Evolutionary conservation across 92 coral and sea anemone genomes (phyloP), one percentile per base, ranked within the genome.

Genomic region (Palythoa heliodiscus): DNA sequence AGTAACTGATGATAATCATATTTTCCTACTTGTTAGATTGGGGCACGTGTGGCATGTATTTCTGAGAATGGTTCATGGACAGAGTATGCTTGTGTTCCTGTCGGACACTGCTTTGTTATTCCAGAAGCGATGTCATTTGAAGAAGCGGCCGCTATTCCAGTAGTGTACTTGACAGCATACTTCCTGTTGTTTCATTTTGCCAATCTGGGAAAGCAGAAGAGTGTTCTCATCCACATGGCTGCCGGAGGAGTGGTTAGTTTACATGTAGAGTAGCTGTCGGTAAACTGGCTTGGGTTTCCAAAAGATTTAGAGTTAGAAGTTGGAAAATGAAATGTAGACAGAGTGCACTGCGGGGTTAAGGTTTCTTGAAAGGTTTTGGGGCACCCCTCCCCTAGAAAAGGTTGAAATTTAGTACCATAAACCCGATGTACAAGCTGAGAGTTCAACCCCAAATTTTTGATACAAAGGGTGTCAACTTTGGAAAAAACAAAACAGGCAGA

Each of bases 181-280:
- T 86, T 92, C 37, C 88, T 96, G 93, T 89, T 96, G 71, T 96
- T 96, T 70, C 91, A 94, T 73, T 77, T 89, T 73, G 96, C 92
- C 7, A 90, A 93, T 76, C 76, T 96, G 71, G 89, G 90, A 22
- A 87, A 73, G 50, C 88, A 93, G 71, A 93, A 95, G 60, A 96
- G 95, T 83, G 88, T 96, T 77, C 91, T 96, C 17, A 91, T 96
- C 23, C 99, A 96, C 66, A 94, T 93, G 95, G 99, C 99, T n/a
- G 98, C 95, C 24, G 99, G 99, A 29, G 98, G 99, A 70, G 99
- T 96, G 97, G 99, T 96, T 87, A 87, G 99, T 75, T 68, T 12
- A 16, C 35, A 4, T 4, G 5, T 37, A 29, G 23, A 22, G 3
- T 82, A 3, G 11, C 5, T 15, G 35, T 29, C 35, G 35, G 35